phyloP scores from a whole-genome alignment of 2,888 invertebrate genomes.

The Clitarchus hookeri region DNA sequence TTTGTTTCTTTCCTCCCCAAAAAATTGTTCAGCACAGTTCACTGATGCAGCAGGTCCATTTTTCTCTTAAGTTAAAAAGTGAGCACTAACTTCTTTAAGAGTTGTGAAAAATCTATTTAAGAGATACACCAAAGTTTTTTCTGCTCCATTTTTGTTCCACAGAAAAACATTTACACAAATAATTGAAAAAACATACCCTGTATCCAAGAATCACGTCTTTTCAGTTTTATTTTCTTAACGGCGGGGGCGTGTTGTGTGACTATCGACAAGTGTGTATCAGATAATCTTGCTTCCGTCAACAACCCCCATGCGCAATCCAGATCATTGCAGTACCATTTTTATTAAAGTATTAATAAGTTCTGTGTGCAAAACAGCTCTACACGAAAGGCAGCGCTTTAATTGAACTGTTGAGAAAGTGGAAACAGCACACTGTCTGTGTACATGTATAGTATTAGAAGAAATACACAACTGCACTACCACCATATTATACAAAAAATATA shows the following conservation, averaged over 20 bases:
- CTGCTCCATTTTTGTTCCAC: conserved; percentile 40
- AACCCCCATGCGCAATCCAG: conserved; percentile 34
- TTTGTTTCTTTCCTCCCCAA: conserved; percentile 19
- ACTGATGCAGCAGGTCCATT: conserved; percentile 32
- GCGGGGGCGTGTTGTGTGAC: conserved; percentile 28
- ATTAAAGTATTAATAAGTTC: conserved; percentile 33
- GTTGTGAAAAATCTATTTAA: conserved; percentile 43
- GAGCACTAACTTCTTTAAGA: conserved; percentile 41
- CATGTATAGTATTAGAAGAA: background rate
- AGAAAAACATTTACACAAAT: conserved; percentile 63
- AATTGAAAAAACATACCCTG: conserved; percentile 94
- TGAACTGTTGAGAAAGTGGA: conserved; percentile 39
- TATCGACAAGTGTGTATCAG: background rate
- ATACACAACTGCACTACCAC: background rate
- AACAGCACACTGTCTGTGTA: conserved; percentile 34
- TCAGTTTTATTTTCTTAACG: conserved; percentile 42
- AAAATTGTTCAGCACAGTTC: conserved; percentile 37
- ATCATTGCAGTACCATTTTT: conserved; percentile 41
- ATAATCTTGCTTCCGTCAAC: conserved; percentile 21
- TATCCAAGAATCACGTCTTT: conserved; percentile 78
- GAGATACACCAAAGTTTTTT: conserved; percentile 40
- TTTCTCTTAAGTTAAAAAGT: conserved; percentile 34
- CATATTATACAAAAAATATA: background rate
- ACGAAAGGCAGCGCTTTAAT: conserved; percentile 43
- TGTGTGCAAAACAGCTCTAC: conserved; percentile 40